phyloP scores from a whole-genome alignment of 2,888 invertebrate species.

The Diogma glabrata region DNA sequence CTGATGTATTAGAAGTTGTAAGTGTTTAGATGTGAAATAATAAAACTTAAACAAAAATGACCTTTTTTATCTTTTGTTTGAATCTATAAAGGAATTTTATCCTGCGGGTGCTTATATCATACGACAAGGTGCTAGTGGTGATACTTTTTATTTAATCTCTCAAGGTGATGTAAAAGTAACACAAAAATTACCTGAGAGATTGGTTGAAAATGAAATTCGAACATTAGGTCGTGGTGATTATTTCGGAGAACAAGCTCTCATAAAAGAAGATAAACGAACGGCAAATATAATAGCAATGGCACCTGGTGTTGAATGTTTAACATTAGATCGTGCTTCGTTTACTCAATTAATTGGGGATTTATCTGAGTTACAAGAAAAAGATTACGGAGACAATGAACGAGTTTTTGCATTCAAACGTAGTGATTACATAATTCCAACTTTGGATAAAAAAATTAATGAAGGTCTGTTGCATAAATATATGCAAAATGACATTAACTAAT shows the following conservation, averaged over 20 bases:
- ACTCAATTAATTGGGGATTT: slow-evolving; percentile 64
- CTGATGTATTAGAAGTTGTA: slow-evolving; percentile 79
- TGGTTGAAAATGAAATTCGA: slow-evolving; percentile 53
- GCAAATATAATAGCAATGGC: slow-evolving; percentile 85
- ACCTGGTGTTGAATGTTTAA: slow-evolving; percentile 76
- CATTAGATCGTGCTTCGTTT: slow-evolving; percentile 67
- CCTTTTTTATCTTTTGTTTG: background rate
- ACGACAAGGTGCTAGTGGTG: slow-evolving; percentile 74
- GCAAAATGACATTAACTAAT: slow-evolving; percentile 5
- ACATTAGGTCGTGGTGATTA: slow-evolving; percentile 64
- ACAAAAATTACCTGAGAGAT: slow-evolving; percentile 31
- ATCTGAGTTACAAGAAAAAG: slow-evolving; percentile 59
- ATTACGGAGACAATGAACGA: slow-evolving; percentile 55
- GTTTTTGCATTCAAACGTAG: slow-evolving; percentile 25
- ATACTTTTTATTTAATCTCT: slow-evolving; percentile 83
- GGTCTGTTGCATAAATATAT: background rate
- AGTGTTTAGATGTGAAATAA: slow-evolving; percentile 17
- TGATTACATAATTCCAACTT: background rate
- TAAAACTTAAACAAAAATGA: background rate
- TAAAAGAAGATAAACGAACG: slow-evolving; percentile 77
- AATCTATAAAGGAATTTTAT: slow-evolving; percentile 56
- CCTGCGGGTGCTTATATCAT: slow-evolving; percentile 69
- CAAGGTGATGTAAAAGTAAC: slow-evolving; percentile 69
- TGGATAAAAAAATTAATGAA: slow-evolving; percentile 1
- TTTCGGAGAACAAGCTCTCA: slow-evolving; percentile 80